Evolutionary conservation across 2,888 invertebrate genomes (phyloP).

Genomic region (Erebia epiphron): DNA sequence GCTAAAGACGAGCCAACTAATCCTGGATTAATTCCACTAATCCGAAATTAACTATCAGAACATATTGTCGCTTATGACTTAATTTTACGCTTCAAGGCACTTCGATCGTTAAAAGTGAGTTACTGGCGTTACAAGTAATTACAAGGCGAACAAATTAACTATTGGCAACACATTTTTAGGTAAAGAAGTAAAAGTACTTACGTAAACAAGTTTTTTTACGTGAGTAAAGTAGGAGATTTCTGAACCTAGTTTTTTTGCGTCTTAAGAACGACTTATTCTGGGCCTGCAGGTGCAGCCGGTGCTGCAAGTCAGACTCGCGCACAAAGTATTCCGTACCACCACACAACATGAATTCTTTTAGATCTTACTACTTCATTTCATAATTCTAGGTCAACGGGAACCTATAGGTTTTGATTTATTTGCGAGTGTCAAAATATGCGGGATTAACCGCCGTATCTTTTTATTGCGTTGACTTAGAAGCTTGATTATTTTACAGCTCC

Average conservation of each 20-base stretch:
- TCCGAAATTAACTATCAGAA: slow-evolving; percentile 3
- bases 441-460: no score
- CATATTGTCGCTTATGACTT: background rate
- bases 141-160: background rate
- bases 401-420: no score
- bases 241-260: background rate
- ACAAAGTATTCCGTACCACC: no score
- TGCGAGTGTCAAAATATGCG: no score
- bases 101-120: background rate
- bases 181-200: background rate
- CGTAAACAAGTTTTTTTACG: background rate
- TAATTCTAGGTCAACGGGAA: no score
- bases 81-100: slow-evolving; percentile 9
- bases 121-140: background rate
- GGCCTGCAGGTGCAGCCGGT: no score
- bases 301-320: no score
- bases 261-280: no score
- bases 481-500: no score
- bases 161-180: background rate
- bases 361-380: no score
- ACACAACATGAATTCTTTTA: no score
- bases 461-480: no score
- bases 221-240: background rate
- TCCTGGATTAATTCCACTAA: background rate
- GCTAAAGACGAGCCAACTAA: background rate